Base-by-base conservation (phyloP, 2,797 vertebrate genomes). In the Diplodus sargus region DNA sequence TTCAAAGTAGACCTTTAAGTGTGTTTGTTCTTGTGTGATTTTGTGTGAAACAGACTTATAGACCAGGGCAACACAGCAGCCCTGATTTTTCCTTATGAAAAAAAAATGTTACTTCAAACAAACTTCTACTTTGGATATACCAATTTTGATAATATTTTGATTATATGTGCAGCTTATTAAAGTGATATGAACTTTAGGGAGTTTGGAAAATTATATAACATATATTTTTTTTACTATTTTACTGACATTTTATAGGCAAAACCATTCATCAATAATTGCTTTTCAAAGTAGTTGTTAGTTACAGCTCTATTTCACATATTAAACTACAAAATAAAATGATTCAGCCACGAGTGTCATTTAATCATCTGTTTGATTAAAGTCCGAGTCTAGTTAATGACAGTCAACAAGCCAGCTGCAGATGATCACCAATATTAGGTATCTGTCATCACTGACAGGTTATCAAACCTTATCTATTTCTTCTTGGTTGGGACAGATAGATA, bases 401-500 rank as follows among this genome's bases (percentile, higher is more conserved):
- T 16, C 30, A 71, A 57, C 58, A 52, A 58, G 34, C 51, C 57
- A 60, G n/a, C 28, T 23, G 52, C 67, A 63, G 34, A 42, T 43
- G 25, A 54, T 80, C 25, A 76, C 23, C 72, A 62, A 70, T 74
- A 69, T 16, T 39, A 52, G 4, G 16, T 7, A 57, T 67, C 15
- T 53, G 28, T 67, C 12, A 48, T 47, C 13, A 62, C 2, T 20
- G 15, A 51, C 28, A 18, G 54, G 25, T 42, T 42, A 54, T 53
- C n/a, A 45, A 23, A 45, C 25, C 47, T 48, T 28, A 51, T 48
- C 18, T 25, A 23, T 25, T n/a, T 61, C 25, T 43, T 25, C 47
- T 20, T 56, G 5, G 23, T 25, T 28, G 34, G 4, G 60, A 64
- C 4, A 6, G 3, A 64, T 25, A 53, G 34, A 45, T 23, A 58